phyloP scores from a whole-genome alignment of 2,797 vertebrate genomes.

The Ctenochaetus hawaiiensis region DNA sequence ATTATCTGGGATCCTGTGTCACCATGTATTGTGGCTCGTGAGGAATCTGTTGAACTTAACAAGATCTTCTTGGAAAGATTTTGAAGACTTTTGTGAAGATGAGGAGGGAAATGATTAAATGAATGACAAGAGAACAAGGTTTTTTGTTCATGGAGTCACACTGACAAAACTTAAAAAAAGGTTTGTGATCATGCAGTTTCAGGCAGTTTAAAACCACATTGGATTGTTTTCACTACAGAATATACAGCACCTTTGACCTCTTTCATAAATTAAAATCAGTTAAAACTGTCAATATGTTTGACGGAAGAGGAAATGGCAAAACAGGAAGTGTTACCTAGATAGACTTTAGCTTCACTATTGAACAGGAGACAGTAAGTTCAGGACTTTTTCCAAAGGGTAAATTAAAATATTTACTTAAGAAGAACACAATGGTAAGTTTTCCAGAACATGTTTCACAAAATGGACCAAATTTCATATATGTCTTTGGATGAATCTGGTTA shows the following conservation, averaged over 20 bases:
- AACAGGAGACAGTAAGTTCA: background rate
- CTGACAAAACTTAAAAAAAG: background rate
- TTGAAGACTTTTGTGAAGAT: slow-evolving; percentile 1
- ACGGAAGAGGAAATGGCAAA: slow-evolving; percentile 40
- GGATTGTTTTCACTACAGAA: background rate
- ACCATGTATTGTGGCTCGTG: slow-evolving; percentile 11
- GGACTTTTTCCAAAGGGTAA: slow-evolving; percentile 9
- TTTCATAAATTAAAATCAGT: slow-evolving; percentile 8
- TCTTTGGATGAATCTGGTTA: background rate
- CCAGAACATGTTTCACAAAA: background rate
- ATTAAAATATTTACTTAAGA: background rate
- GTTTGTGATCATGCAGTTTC: background rate
- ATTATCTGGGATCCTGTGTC: slow-evolving; percentile 8
- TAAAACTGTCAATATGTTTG: background rate
- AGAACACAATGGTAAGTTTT: background rate
- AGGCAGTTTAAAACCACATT: background rate
- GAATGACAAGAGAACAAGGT: background rate
- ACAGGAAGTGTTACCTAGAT: slow-evolving; percentile 43
- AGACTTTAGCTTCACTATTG: slow-evolving; percentile 15
- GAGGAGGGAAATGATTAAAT: slow-evolving; percentile 28
- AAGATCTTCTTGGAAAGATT: slow-evolving; percentile 9
- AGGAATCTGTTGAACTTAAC: slow-evolving; percentile 2
- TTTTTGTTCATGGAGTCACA: background rate
- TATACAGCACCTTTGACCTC: background rate
- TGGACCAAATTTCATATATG: background rate